These are phyloP conservation scores for Pimephales promelas DNA, from an alignment of 2,113 vertebrate species.

Conservation along the genomic window DNA sequence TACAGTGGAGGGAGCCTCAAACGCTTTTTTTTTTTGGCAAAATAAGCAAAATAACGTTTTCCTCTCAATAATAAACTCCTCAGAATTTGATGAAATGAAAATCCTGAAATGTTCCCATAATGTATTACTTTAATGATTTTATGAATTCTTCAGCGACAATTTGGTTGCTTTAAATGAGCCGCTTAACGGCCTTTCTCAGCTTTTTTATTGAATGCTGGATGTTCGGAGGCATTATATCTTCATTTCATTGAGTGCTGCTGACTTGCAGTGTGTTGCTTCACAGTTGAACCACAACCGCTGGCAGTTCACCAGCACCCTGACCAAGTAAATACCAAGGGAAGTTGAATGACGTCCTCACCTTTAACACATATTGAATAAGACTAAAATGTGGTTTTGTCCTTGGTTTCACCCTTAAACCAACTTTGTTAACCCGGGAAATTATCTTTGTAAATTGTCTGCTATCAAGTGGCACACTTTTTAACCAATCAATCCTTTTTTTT, in stretches of 20 bases:
- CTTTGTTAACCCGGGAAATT: conserved; percentile 36
- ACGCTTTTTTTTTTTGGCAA: conserved; percentile 9
- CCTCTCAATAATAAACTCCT: conserved; percentile 22
- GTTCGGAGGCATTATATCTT: conserved; percentile 15
- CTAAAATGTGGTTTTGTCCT: conserved; percentile 46
- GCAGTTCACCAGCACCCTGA: conserved; percentile 36
- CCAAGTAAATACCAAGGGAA: conserved; percentile 46
- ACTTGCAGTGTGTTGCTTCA: conserved; percentile 43
- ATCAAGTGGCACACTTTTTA: conserved; percentile 10
- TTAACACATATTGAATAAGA: conserved; percentile 43
- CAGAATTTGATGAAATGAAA: conserved; percentile 31
- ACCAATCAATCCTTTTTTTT: background rate
- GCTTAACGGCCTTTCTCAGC: background rate
- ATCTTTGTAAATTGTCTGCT: conserved; percentile 14
- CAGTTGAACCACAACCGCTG: conserved; percentile 35
- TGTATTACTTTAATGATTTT: background rate
- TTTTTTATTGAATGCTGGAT: conserved; percentile 16
- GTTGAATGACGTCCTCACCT: conserved; percentile 29
- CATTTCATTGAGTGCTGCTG: conserved; percentile 28
- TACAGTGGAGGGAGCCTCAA: conserved; percentile 4
- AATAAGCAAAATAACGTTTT: conserved; percentile 46
- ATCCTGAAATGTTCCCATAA: conserved; percentile 9
- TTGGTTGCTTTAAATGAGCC: background rate
- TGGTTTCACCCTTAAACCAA: conserved; percentile 40
- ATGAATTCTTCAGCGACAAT: background rate